Percentiles rank a stretch among this genome's conserved stretches.
Conservation (phyloP, 2,797 vertebrate species). For the Calcarius lapponicus region DNA sequence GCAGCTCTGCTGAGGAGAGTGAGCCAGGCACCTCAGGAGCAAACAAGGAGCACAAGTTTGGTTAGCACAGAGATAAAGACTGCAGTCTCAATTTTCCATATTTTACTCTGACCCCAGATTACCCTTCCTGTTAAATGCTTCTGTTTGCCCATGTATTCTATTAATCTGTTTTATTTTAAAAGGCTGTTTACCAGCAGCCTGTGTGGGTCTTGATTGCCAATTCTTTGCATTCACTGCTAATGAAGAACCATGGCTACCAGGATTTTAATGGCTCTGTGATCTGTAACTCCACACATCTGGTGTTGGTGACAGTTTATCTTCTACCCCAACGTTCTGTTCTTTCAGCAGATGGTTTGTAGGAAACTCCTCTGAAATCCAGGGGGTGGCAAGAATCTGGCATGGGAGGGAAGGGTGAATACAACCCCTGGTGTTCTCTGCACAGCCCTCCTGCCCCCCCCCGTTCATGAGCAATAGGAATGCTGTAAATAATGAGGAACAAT, state of each 20-base stretch:
- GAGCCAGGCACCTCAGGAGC: background rate
- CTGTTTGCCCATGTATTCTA: background rate
- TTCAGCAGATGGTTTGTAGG: constrained; percentile 6
- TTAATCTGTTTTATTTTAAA: background rate
- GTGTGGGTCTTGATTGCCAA: background rate
- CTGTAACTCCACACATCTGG: background rate
- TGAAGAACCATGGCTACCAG: background rate
- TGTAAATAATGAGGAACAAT: background rate
- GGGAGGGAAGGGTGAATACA: background rate
- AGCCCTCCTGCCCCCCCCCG: background rate
- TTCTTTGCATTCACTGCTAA: background rate
- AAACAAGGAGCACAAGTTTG: background rate
- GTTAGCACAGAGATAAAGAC: background rate
- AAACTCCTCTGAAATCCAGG: background rate
- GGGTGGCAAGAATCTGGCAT: background rate
- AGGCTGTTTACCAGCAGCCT: background rate
- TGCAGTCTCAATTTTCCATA: background rate
- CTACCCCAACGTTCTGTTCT: background rate
- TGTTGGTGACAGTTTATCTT: background rate
- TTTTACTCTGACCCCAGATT: background rate
- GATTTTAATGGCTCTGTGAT: background rate
- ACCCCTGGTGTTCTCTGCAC: background rate
- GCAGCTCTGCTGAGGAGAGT: background rate
- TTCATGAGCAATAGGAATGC: background rate
- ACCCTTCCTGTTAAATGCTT: background rate